phyloP scores from a whole-genome alignment of 2,888 invertebrate genomes.

The Cephus nigrinus region DNA sequence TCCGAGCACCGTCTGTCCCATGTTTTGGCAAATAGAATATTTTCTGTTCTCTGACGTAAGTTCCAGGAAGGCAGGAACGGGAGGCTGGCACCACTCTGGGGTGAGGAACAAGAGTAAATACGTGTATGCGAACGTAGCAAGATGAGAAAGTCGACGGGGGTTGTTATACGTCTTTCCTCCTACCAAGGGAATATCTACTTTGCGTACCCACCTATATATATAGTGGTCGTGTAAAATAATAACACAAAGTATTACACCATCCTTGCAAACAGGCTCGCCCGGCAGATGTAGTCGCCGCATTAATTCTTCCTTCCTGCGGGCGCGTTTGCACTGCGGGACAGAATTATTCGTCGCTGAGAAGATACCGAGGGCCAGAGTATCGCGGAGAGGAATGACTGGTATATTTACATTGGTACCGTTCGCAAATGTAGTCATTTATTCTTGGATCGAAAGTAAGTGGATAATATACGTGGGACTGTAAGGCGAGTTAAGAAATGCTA shows the following conservation, averaged over 20 bases:
- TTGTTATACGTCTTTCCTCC: conserved; percentile 11
- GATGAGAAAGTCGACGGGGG: conserved; percentile 25
- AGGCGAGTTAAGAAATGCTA: neutral
- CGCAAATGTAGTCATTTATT: neutral
- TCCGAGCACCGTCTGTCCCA: conserved; percentile 14
- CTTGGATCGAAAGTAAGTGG: neutral
- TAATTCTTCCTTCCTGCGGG: neutral
- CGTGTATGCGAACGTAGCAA: conserved; percentile 22
- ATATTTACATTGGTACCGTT: neutral
- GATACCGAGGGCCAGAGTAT: neutral
- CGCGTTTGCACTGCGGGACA: neutral
- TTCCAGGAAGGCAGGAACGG: conserved; percentile 24
- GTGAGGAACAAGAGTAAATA: conserved; percentile 22
- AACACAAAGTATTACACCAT: conserved; percentile 5
- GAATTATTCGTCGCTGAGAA: neutral
- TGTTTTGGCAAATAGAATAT: conserved; percentile 49
- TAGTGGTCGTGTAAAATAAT: conserved; percentile 1
- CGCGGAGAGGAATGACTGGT: neutral
- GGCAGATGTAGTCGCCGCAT: conserved; percentile 1
- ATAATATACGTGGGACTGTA: neutral
- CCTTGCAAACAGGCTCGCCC: conserved; percentile 3
- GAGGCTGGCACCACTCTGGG: neutral
- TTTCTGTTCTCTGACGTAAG: conserved; percentile 36
- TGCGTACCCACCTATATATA: neutral
- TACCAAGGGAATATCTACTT: neutral